Evolutionary conservation across 2,888 invertebrate genomes (phyloP), one percentile per base, ranked within the genome.

Genomic region (Blastobasis adustella): DNA sequence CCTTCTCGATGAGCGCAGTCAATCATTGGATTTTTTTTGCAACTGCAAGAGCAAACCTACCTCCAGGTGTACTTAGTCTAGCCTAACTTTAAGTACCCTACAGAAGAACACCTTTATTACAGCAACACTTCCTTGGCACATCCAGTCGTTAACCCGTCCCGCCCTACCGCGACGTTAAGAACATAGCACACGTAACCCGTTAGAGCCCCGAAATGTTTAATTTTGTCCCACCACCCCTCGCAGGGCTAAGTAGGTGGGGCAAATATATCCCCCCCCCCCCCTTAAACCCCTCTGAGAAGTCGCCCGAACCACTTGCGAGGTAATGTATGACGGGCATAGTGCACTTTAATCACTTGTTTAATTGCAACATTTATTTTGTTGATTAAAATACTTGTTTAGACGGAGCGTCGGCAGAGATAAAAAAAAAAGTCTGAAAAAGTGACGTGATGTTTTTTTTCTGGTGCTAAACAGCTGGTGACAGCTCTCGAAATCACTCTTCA

Each of bases 291-390:
- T 55, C 23, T 23, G 23, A 55, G 61, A 65, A 70, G 67, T 68
- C 69, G 65, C 70, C 71, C 68, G 58, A 60, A 63, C 76, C 80
- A 82, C 82, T 84, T 83, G 73, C 73, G 65, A 64, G 60, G 76
- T 85, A 81, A 86, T 81, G 77, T 84, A 86, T 80, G 82, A 74
- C 74, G 76, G 73, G 73, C 73, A 73, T 82, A 84, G 85, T 86
- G 84, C 77, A 83, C 78, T 76, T 80, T 86, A 82, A 87, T 86
- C 82, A 83, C 83, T 78, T 82, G 81, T 79, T 82, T 86, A 83
- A 85, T 86, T 84, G 80, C 76, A 73, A 81, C 85, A 85, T 87
- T 84, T 85, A 85, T 86, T 82, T 77, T 81, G 77, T 86, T 87
- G 79, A 86, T 88, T 87, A 85, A 84, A 86, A 85, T 80, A 79